Evolutionary conservation across 30 jellyfish, hydroid and myxozoan genomes (phyloP).

Genomic region (Mastigias papua): DNA sequence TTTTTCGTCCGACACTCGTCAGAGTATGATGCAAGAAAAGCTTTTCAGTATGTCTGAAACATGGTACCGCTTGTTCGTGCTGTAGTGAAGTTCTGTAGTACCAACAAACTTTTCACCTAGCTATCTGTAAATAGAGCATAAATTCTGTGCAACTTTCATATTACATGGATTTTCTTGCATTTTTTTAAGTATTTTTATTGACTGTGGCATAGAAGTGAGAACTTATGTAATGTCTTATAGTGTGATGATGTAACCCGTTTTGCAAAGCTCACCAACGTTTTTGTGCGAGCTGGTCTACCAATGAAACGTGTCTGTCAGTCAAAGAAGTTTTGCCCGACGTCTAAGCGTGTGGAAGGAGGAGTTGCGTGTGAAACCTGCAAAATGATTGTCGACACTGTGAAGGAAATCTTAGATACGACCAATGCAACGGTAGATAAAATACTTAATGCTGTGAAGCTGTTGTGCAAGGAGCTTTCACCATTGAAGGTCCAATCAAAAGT

Average conservation of each 20-base stretch:
- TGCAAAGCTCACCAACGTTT: constrained; percentile 14
- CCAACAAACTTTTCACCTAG: too few species aligned
- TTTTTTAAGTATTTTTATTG: too few species aligned
- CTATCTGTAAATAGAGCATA: too few species aligned
- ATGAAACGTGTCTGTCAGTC: constrained; percentile 26
- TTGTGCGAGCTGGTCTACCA: constrained; percentile 50
- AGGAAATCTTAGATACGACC: background rate
- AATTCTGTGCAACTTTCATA: too few species aligned
- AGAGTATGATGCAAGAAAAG: too few species aligned
- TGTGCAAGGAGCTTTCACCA: constrained; percentile 53
- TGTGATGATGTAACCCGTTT: constrained; percentile 18
- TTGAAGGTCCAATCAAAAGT: constrained; percentile 44
- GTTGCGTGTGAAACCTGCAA: constrained; percentile 34
- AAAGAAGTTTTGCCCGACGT: constrained; percentile 23
- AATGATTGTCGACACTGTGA: background rate
- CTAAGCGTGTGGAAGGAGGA: background rate
- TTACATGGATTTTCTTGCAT: too few species aligned
- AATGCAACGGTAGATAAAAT: constrained; percentile 35
- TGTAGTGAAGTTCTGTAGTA: too few species aligned
- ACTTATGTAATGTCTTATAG: constrained; percentile 33
- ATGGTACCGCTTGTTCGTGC: too few species aligned
- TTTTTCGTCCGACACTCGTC: too few species aligned
- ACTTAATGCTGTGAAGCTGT: constrained; percentile 1
- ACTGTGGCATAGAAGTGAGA: too few species aligned
- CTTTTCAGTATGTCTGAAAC: too few species aligned